Base-by-base conservation (phyloP, 2,113 vertebrate species). In the Daubentonia madagascariensis region DNA sequence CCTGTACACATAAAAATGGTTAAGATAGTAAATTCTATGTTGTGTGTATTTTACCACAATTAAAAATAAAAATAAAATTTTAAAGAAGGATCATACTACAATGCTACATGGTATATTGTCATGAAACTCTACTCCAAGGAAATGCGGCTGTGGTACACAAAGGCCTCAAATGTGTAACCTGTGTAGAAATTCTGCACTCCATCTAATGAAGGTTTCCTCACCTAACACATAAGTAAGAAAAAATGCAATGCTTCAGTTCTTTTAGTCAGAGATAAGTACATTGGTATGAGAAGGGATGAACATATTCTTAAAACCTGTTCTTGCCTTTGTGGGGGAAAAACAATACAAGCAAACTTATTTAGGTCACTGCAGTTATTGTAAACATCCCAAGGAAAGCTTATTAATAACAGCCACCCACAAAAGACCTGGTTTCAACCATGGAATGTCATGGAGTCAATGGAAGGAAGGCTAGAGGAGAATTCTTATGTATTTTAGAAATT, bases 391-490 rank as follows among this genome's bases (percentile, higher is more conserved):
- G 86, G 63, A 97, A 97, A 95, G 84, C 50, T 79, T 97, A 96
- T 97, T 97, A 98, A 97, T 98, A 97, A 97, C 96, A 97, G 54
- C 98, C 93, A 97, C 93, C 96, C 93, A 95, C 97, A 96, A 97
- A 93, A 61, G 85, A 89, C 93, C 91, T 94, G 91, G 67, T 97
- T 97, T 97, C 85, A 96, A 93, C 84, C 45, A 97, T 57, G 52
- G 79, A 83, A 84, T 96, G 81, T 61, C 95, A 97, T 70, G 65
- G 40, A 95, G 57, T 89, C 52, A 30, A 57, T 94, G 84, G 52
- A 87, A 97, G 37, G 57, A 85, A 95, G 83, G 17, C 14, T 80
- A 4, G 45, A 37, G 63, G 30, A 78, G 48, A 94, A 92, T 72
- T 76, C 79, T 54, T 43, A 3, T 32, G 5, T 35, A 93, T 88